phyloP scores from a whole-genome alignment of 2,888 invertebrate genomes.

The Flexamia atlantica region DNA sequence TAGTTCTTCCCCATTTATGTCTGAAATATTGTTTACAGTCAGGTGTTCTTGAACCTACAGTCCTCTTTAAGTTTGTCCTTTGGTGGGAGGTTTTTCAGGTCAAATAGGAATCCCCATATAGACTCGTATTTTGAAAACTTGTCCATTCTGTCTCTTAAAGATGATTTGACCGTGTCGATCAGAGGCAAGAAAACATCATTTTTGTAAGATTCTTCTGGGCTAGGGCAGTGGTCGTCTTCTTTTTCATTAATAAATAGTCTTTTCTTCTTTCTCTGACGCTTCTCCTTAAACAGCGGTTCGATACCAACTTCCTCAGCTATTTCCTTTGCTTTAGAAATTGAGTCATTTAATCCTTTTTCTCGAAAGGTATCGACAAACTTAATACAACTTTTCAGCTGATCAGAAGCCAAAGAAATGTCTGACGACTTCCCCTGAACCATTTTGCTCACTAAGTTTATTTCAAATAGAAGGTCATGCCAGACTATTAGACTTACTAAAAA shows the following conservation, averaged over 20 bases:
- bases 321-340: not conserved
- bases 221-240: not conserved
- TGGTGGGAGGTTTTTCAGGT: too few species aligned
- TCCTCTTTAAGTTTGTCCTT: too few species aligned
- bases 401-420: not conserved
- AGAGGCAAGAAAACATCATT: slow-evolving; percentile 22
- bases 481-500: not conserved
- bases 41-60: too few species aligned
- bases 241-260: not conserved
- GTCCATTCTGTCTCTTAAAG: too few species aligned
- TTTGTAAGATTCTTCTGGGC: slow-evolving; percentile 2
- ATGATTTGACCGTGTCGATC: not conserved
- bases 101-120: not conserved
- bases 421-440: not conserved
- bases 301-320: slow-evolving; percentile 2
- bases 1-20: too few species aligned
- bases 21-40: too few species aligned
- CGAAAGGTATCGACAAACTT: not conserved
- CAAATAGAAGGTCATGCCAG: not conserved
- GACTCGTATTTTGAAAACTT: not conserved
- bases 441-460: not conserved
- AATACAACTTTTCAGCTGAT: not conserved
- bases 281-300: too few species aligned
- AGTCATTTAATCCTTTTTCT: not conserved
- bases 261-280: not conserved